Conservation (phyloP, 2,888 invertebrate species). For the Hyposoter dolosus region DNA sequence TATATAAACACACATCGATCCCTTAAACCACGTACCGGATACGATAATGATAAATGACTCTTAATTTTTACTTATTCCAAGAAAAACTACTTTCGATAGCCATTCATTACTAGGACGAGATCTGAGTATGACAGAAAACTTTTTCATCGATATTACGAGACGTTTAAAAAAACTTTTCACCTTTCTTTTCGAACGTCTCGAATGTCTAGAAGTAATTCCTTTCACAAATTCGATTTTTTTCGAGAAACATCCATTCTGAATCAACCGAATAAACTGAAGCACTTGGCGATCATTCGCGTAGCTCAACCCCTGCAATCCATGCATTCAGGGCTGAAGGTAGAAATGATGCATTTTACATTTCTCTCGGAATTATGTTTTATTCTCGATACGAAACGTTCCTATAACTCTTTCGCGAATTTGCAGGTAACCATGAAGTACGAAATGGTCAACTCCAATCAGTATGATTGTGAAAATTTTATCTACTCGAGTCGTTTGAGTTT, state of each 20-base stretch:
- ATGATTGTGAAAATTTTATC: background rate
- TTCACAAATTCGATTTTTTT: too few species aligned
- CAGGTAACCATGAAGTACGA: background rate
- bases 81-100: background rate
- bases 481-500: background rate
- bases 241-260: background rate
- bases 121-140: background rate
- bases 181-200: background rate
- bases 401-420: background rate
- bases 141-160: background rate
- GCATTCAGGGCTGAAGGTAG: background rate
- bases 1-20: conserved; percentile 9
- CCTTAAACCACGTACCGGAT: background rate
- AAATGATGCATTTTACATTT: conserved; percentile 20
- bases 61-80: background rate
- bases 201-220: background rate
- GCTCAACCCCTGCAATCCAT: background rate
- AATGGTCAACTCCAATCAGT: background rate
- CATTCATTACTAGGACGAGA: background rate
- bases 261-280: background rate
- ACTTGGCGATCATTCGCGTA: background rate
- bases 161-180: background rate
- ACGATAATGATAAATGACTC: background rate
- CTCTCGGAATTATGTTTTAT: conserved; percentile 29
- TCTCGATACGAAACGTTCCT: background rate